Evolutionary conservation across 2,113 vertebrate species (phyloP), one percentile per base, ranked within the genome.

Genomic region (Oplegnathus fasciatus): DNA sequence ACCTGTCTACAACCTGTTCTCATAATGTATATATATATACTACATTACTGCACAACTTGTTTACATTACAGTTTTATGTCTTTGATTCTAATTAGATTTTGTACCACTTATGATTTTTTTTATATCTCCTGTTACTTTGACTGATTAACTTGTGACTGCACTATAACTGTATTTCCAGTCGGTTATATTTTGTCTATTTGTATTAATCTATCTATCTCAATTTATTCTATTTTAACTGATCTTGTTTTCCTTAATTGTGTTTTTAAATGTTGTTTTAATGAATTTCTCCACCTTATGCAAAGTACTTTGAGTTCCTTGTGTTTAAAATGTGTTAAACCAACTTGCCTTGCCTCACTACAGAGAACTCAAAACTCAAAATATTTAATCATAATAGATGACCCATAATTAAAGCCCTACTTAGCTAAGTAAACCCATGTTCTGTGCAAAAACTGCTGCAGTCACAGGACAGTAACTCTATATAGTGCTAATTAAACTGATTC

Each of bases 401-500:
- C 18, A 50, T 18, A 61, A 62, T 30, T n/a, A 42, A 14, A 65
- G 48, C 69, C 58, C 34, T 44, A 55, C 68, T 81, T 64, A 46
- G 34, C 48, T 26, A 54, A 52, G 24, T 52, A 65, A 64, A 62
- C 58, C 42, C 34, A 17, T n/a, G 26, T 46, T 67, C 34, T n/a
- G 46, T 32, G 22, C 14, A 70, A n/a, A n/a, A 46, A 32, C 24
- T 11, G 28, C 60, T 26, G 9, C 60, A 57, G 79, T 64, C 58
- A 72, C 69, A 58, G 28, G 61, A 15, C 71, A 46, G 61, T 58
- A 46, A 74, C 14, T 58, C 52, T 44, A 48, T 24, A 24, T 14
- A 22, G 61, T 37, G 15, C 70, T 67, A 58, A 82, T 58, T 82
- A 67, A 82, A 65, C 20, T 66, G 40, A 82, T 82, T 74, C 8